Base-by-base conservation (phyloP, 2,797 vertebrate genomes). In the Microctenopoma steveboyesi region DNA sequence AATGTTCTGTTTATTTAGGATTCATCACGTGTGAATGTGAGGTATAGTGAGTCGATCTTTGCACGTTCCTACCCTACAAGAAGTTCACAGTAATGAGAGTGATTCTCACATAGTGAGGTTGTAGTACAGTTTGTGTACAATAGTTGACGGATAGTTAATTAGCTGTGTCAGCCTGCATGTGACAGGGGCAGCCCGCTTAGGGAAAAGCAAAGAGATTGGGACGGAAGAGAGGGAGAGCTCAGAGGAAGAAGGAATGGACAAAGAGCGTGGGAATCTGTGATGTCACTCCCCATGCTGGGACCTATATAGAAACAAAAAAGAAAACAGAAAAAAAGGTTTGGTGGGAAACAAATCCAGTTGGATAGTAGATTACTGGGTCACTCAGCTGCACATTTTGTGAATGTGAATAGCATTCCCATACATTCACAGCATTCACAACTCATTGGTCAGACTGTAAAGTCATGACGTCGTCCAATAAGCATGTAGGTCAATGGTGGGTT, bases 201-300 rank as follows among this genome's bases (percentile, higher is more conserved):
- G 66, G 47, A 47, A 56, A 60, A 72, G 69, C 39, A 57, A 39
- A 57, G 73, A 49, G 77, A 60, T 35, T 55, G 49, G 71, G 59
- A 60, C 64, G 74, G 79, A 79, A 74, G 64, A 61, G 74, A 50
- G 64, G 79, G 56, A 64, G 62, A 22, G 70, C 69, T 60, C 47
- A 64, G 58, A 82, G 85, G 86, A 89, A 78, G 77, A 40, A 42
- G 62, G 39, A 60, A 54, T 49, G 61, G 71, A 66, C 72, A 84
- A 69, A 86, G 91, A 82, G 80, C 92, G 79, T 95, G 93, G 90
- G 92, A 95, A 94, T 76, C 25, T 15, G 53, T 76, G 84, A 81
- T 77, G 89, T 89, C 79, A 84, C 57, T 35, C 11, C 2, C 16
- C 61, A 72, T 49, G 39, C 54, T 40, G 71, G 74, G 72, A 68